Evolutionary conservation across 2,888 invertebrate species (phyloP).

Genomic region (Lepidocyrtoides sp.): DNA sequence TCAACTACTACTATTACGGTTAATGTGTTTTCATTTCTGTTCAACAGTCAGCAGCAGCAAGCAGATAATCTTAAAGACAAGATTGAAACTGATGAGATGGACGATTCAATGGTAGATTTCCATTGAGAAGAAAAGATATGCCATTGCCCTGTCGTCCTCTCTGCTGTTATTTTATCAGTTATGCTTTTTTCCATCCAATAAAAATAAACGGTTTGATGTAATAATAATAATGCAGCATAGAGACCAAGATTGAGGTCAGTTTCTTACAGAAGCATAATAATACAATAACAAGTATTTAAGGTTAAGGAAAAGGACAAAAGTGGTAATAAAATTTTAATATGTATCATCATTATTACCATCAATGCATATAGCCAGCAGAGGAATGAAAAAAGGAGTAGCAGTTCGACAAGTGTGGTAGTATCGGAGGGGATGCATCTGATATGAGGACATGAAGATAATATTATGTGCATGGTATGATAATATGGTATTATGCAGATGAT

Average conservation of each 20-base stretch:
- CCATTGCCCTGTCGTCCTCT: slow-evolving; percentile 64
- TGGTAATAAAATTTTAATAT: slow-evolving; percentile 73
- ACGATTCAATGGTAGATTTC: slow-evolving; percentile 37
- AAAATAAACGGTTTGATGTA: slow-evolving; percentile 74
- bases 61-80: neutral
- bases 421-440: slow-evolving; percentile 46
- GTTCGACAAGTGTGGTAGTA: slow-evolving; percentile 10
- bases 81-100: slow-evolving; percentile 7
- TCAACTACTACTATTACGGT: neutral
- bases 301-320: slow-evolving; percentile 60
- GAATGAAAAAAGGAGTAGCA: neutral
- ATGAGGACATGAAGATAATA: slow-evolving; percentile 59
- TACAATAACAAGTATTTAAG: slow-evolving; percentile 58
- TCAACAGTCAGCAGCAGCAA: neutral
- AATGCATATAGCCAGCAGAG: slow-evolving; percentile 7
- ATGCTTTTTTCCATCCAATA: neutral
- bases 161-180: neutral
- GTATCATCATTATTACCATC: slow-evolving; percentile 64
- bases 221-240: slow-evolving; percentile 64
- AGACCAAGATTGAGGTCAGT: slow-evolving; percentile 63
- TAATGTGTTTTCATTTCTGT: slow-evolving; percentile 10
- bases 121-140: slow-evolving; percentile 43
- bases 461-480: slow-evolving; percentile 73
- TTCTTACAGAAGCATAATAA: slow-evolving; percentile 62
- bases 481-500: slow-evolving; percentile 38